Evolutionary conservation across 37 sponge, comb jelly and placozoan species (phyloP).

Genomic region (Axinella damicornis): DNA sequence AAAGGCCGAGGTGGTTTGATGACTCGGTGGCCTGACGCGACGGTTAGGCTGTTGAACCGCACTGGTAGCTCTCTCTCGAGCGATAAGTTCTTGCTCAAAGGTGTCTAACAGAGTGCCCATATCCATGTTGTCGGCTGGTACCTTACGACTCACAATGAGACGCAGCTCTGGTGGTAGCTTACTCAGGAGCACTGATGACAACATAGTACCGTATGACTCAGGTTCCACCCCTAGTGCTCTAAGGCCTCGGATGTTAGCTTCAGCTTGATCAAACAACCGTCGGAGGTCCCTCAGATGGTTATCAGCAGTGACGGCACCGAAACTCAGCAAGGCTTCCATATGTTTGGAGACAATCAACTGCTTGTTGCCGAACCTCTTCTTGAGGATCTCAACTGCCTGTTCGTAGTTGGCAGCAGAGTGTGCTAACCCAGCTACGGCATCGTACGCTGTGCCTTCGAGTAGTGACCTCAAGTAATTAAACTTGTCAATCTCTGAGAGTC

Average conservation of each 20-base stretch:
- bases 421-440: conserved; percentile 25
- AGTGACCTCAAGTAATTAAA: conserved; percentile 46
- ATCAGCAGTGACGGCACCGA: neutral
- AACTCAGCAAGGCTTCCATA: neutral
- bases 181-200: too few species aligned
- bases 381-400: conserved; percentile 29
- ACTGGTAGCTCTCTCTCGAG: conserved; percentile 11
- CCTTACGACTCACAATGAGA: conserved; percentile 27
- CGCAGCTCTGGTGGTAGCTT: conserved; percentile 35
- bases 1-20: conserved; percentile 16
- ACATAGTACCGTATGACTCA: neutral
- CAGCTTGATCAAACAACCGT: neutral
- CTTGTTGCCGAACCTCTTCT: conserved; percentile 51
- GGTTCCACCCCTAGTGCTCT: too few species aligned
- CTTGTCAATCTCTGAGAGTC: conserved; percentile 29
- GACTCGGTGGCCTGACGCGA: neutral
- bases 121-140: neutral
- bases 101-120: conserved; percentile 5
- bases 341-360: conserved; percentile 34
- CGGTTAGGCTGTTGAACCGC: conserved; percentile 1
- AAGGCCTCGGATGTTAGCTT: neutral
- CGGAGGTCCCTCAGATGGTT: neutral
- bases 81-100: conserved; percentile 36
- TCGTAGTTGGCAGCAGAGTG: conserved; percentile 26
- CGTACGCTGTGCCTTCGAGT: conserved; percentile 24